Evolutionary conservation across 1,140 invertebrate species (phyloP).

Genomic region (Leptopilina boulardi): DNA sequence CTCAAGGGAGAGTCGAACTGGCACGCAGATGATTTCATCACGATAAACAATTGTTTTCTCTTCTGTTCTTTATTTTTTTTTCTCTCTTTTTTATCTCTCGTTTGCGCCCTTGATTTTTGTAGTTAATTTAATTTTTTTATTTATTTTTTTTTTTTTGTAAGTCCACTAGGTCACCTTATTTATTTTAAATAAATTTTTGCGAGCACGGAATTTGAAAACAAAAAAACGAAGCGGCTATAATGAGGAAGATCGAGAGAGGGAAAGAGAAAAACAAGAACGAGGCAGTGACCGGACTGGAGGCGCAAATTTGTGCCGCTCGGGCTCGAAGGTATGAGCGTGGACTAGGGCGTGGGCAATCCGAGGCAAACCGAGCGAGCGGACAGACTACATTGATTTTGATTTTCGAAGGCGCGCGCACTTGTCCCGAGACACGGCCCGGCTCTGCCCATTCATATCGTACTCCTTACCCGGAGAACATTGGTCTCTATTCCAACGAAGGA

Average conservation of each 20-base stretch:
- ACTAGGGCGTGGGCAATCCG: slow-evolving; percentile 72
- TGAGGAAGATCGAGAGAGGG: slow-evolving; percentile 27
- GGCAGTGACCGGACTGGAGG: slow-evolving; percentile 31
- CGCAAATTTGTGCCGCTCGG: slow-evolving; percentile 35
- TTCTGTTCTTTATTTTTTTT: not conserved
- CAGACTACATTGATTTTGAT: slow-evolving; percentile 75
- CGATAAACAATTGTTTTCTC: slow-evolving; percentile 1
- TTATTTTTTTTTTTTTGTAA: too few relatives aligned
- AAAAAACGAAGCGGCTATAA: not conserved
- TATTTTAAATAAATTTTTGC: not conserved
- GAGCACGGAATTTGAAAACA: not conserved
- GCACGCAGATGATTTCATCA: slow-evolving; percentile 34
- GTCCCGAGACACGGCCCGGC: slow-evolving; percentile 47
- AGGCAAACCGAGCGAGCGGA: slow-evolving; percentile 57
- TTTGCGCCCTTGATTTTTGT: too few relatives aligned
- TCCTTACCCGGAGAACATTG: slow-evolving; percentile 28
- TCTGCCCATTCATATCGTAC: slow-evolving; percentile 63
- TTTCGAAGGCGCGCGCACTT: slow-evolving; percentile 74
- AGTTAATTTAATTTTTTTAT: too few relatives aligned
- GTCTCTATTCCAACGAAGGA: slow-evolving; percentile 3
- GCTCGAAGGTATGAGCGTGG: slow-evolving; percentile 52
- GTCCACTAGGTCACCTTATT: not conserved
- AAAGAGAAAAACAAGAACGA: slow-evolving; percentile 42
- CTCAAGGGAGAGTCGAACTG: slow-evolving; percentile 46
- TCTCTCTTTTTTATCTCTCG: too few relatives aligned